phyloP scores from a whole-genome alignment of 2,797 vertebrate genomes.

The Sphenodon punctatus region DNA sequence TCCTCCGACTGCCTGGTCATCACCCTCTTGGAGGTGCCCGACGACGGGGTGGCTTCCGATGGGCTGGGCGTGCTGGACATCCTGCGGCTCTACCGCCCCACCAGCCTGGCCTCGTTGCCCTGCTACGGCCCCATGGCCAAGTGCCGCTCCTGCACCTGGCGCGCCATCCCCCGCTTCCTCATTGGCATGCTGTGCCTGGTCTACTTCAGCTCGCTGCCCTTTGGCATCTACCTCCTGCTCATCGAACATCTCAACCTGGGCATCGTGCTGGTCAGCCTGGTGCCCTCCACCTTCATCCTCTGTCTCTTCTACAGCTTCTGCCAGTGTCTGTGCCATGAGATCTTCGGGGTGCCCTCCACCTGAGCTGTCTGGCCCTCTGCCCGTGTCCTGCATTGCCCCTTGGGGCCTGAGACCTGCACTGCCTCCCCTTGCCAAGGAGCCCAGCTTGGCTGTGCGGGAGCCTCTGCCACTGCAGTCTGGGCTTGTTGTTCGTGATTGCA shows the following conservation, averaged over 20 bases:
- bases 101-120: conserved; percentile 79
- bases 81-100: conserved; percentile 80
- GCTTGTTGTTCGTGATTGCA: no score
- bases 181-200: conserved; percentile 86
- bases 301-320: conserved; percentile 87
- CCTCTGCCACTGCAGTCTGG: no score
- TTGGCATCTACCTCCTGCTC: conserved; percentile 91
- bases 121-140: conserved; percentile 78
- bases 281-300: conserved; percentile 87
- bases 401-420: no score
- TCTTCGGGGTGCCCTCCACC: conserved; percentile 70
- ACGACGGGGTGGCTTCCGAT: conserved; percentile 78
- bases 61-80: conserved; percentile 83
- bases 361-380: not conserved
- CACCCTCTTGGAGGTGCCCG: conserved; percentile 88
- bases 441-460: no score
- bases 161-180: conserved; percentile 82
- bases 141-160: conserved; percentile 79
- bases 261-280: conserved; percentile 85
- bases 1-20: conserved; percentile 88
- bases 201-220: conserved; percentile 90
- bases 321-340: conserved; percentile 87
- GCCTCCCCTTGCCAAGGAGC: no score
- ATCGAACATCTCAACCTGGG: conserved; percentile 85
- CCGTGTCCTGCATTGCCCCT: no score